Conservation (phyloP, 2,797 vertebrate species). For the Eremophila alpestris region DNA sequence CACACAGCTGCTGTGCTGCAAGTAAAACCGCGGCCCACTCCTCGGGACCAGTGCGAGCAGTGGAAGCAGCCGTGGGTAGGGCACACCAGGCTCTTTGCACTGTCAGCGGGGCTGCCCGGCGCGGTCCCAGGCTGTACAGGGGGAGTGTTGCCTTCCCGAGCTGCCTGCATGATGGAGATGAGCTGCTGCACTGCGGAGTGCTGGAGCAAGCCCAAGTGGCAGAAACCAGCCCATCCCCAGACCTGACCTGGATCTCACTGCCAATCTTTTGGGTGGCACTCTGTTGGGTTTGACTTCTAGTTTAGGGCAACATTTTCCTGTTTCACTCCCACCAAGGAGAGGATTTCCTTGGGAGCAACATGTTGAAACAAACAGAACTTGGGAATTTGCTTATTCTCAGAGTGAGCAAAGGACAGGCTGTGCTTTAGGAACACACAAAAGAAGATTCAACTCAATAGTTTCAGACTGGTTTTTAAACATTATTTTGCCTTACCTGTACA, state of each 20-base stretch:
- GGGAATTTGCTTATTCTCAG: background rate
- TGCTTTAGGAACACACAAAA: background rate
- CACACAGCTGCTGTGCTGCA: background rate
- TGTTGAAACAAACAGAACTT: background rate
- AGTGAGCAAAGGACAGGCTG: background rate
- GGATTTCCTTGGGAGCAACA: background rate
- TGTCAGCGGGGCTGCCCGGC: fast-evolving
- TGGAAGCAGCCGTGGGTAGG: fast-evolving
- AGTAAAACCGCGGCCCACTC: fast-evolving
- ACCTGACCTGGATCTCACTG: background rate
- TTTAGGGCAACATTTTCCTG: background rate
- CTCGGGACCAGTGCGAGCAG: fast-evolving
- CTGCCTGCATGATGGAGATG: background rate
- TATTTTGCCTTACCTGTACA: background rate
- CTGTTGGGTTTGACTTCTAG: background rate
- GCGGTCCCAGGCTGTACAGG: fast-evolving
- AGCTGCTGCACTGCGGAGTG: fast-evolving
- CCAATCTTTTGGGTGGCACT: background rate
- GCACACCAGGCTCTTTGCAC: background rate
- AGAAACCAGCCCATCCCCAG: background rate
- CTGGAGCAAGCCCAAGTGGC: background rate
- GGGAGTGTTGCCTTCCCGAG: too few species aligned
- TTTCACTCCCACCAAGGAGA: background rate
- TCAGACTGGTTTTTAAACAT: background rate
- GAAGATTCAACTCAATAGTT: background rate